Percentiles rank a stretch among this genome's conserved stretches.
Conservation (phyloP, 2,888 invertebrate genomes). For the Amitus sp. region DNA sequence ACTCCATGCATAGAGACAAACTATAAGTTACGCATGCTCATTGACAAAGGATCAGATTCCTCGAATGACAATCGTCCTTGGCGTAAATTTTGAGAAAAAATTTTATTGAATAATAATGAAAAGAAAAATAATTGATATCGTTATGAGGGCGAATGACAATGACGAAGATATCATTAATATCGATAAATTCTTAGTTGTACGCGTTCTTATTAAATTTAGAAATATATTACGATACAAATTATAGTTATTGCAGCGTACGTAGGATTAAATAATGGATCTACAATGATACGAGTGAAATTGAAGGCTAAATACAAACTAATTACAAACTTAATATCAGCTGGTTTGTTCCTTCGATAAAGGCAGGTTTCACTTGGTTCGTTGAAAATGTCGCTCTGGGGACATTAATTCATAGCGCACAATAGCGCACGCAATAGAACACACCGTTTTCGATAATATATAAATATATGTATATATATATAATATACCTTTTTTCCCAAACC, state of each 20-base stretch:
- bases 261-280: slow-evolving; percentile 47
- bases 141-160: slow-evolving; percentile 20
- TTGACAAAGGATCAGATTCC: slow-evolving; percentile 42
- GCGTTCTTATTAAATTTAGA: slow-evolving; percentile 23
- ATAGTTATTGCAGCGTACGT: slow-evolving; percentile 58
- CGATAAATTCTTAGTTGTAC: slow-evolving; percentile 20
- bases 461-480: too few relatives aligned
- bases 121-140: slow-evolving; percentile 28
- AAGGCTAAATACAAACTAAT: slow-evolving; percentile 63
- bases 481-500: too few relatives aligned
- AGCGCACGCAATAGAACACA: slow-evolving; percentile 35
- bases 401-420: slow-evolving; percentile 5
- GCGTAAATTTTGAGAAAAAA: slow-evolving; percentile 49
- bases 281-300: slow-evolving; percentile 49
- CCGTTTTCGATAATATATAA: slow-evolving; percentile 9
- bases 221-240: slow-evolving; percentile 50
- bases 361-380: slow-evolving; percentile 27
- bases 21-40: slow-evolving; percentile 54
- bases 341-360: slow-evolving; percentile 26
- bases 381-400: too few relatives aligned
- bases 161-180: slow-evolving; percentile 30
- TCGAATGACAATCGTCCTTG: slow-evolving; percentile 40
- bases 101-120: slow-evolving; percentile 41
- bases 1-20: slow-evolving; percentile 49
- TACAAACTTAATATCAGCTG: slow-evolving; percentile 63